A percentile compares a stretch with the other conserved stretches of the same genome.
Conservation (phyloP, 1,140 invertebrate species). For the Anadara kagoshimensis region DNA sequence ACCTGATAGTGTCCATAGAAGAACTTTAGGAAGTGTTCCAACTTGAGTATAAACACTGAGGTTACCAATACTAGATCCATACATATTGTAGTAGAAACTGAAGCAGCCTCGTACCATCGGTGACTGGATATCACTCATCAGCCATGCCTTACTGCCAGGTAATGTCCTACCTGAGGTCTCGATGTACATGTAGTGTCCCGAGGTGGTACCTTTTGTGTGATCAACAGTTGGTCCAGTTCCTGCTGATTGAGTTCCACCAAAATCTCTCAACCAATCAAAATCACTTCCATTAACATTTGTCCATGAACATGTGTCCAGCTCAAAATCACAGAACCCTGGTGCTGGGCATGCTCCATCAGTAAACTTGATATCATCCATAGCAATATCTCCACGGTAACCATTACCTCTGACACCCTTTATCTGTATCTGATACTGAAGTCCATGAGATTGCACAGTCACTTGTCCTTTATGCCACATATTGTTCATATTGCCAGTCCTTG, state of each 20-base stretch:
- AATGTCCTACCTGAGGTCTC: constrained; percentile 56
- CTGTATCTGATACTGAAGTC: constrained; percentile 53
- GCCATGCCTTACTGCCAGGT: constrained; percentile 59
- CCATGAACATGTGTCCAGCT: constrained; percentile 66
- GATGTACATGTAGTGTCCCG: constrained; percentile 65
- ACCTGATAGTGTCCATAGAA: constrained; percentile 54
- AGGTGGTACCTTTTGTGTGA: constrained; percentile 64
- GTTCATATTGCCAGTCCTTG: constrained; percentile 80
- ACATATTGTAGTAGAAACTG: constrained; percentile 71
- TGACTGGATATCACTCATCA: constrained; percentile 57
- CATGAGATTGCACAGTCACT: constrained; percentile 30
- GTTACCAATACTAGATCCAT: constrained; percentile 60
- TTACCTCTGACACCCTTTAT: constrained; percentile 58
- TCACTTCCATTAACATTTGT: constrained; percentile 59
- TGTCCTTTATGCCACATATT: constrained; percentile 80
- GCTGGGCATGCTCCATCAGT: constrained; percentile 56
- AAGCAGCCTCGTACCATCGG: constrained; percentile 47
- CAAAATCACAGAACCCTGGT: constrained; percentile 64
- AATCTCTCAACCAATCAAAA: constrained; percentile 65
- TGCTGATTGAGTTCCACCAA: constrained; percentile 51
- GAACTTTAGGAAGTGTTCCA: constrained; percentile 24
- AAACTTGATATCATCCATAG: constrained; percentile 67
- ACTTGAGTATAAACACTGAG: constrained; percentile 69
- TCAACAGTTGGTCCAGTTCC: constrained; percentile 68
- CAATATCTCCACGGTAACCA: constrained; percentile 61